Evolutionary conservation across 64 coral and sea anemone species (phyloP).

Genomic region (Exaiptasia diaphana): DNA sequence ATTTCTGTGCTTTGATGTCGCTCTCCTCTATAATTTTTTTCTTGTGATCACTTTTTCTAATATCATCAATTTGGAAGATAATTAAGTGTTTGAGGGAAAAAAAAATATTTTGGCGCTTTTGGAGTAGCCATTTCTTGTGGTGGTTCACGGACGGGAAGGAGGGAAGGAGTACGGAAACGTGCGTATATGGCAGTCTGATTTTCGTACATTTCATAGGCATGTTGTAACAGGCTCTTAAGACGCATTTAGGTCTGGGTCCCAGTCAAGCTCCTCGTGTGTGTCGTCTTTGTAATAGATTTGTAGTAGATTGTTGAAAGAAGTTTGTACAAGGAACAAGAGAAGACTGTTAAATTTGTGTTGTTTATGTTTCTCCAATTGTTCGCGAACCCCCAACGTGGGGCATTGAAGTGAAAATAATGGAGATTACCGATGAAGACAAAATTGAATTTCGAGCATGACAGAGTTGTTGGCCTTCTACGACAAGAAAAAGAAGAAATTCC

Average conservation of each 20-base stretch:
- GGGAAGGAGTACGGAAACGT: too few relatives aligned
- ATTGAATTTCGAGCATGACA: neutral
- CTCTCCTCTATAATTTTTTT: too few relatives aligned
- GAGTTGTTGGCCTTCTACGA: constrained; percentile 12
- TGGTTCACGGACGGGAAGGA: too few relatives aligned
- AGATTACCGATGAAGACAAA: neutral
- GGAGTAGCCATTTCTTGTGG: too few relatives aligned
- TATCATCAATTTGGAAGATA: too few relatives aligned
- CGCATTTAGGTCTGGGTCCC: neutral
- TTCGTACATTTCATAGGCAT: too few relatives aligned
- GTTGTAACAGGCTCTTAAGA: too few relatives aligned
- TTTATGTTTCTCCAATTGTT: neutral
- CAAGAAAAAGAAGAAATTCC: constrained; percentile 2
- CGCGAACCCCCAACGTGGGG: neutral
- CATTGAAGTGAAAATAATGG: constrained; percentile 10
- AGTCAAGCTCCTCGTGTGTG: neutral
- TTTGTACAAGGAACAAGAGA: neutral
- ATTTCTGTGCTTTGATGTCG: too few relatives aligned
- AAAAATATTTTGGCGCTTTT: too few relatives aligned
- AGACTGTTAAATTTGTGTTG: neutral
- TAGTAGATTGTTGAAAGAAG: neutral
- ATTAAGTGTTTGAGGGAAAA: too few relatives aligned
- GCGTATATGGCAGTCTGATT: too few relatives aligned
- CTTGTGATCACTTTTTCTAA: too few relatives aligned
- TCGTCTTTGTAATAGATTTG: neutral